Conservation (phyloP, 2,888 invertebrate species). For the Venusia cambrica region DNA sequence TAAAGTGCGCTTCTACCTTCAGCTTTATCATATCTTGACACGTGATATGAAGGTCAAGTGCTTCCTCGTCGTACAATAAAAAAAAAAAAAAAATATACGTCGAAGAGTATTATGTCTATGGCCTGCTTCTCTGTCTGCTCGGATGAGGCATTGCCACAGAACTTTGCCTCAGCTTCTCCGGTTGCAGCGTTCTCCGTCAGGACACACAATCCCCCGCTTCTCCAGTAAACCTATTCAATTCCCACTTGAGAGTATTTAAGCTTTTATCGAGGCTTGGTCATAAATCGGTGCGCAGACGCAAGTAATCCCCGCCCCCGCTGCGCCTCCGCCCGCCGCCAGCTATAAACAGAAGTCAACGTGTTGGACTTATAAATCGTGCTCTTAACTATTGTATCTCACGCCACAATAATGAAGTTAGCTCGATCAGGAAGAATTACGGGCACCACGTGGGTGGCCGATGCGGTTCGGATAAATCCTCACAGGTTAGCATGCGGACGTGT, state of each 20-base stretch:
- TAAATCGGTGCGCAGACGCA: constrained; percentile 77
- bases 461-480: constrained; percentile 66
- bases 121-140: too few relatives aligned
- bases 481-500: constrained; percentile 68
- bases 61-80: too few relatives aligned
- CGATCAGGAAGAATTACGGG: constrained; percentile 77
- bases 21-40: too few relatives aligned
- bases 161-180: constrained; percentile 3
- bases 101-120: too few relatives aligned
- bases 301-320: constrained; percentile 72
- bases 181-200: constrained; percentile 11
- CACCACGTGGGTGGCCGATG: constrained; percentile 76
- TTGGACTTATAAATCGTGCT: constrained; percentile 80
- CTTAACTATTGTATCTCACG: constrained; percentile 81
- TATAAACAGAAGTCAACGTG: constrained; percentile 82
- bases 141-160: constrained; percentile 2
- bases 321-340: constrained; percentile 65
- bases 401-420: constrained; percentile 81
- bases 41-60: too few relatives aligned
- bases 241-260: constrained; percentile 75
- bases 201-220: constrained; percentile 29
- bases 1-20: too few relatives aligned
- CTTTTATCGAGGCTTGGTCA: constrained; percentile 75
- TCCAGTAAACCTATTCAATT: constrained; percentile 58
- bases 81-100: too few relatives aligned